Evolutionary conservation across 2,113 vertebrate genomes (phyloP), one percentile per base, ranked within the genome.

Genomic region (Suncus etruscus): DNA sequence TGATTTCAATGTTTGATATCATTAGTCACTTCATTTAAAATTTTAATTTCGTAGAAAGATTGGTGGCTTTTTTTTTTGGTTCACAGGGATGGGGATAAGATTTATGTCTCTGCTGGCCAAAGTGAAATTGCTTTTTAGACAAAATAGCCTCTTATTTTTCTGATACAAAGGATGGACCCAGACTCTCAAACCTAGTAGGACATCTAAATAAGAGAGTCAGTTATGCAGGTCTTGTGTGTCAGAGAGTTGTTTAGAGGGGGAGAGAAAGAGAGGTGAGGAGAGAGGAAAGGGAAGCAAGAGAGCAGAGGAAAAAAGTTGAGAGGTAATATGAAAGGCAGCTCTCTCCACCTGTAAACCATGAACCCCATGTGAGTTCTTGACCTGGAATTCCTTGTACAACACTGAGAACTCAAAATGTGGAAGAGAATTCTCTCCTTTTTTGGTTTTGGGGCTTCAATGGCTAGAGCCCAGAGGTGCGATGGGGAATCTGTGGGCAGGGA

Each of bases 111-210:
- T 72, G 76, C 31, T 25, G 63, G 61, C 25, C 63, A 87, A 91
- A 58, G 90, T 85, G 65, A 75, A 87, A 82, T 95, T 20, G 83
- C 87, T 81, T 94, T 84, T 63, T 89, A 89, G 74, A 24, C 18
- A 22, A 78, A 45, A 74, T 80, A 76, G 79, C 29, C 32, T 91
- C 86, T 88, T 68, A 25, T 61, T 61, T 18, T 61, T 22, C 58
- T 61, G 18, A 20, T 61, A 20, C 18, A 61, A 61, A 61, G 58
- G 15, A 61, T 61, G 58, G 58, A 22, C 58, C 58, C 18, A 61
- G 58, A 16, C 16, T 61, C 58, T 61, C 58, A 61, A 7, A 20
- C 15, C 58, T 61, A 20, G 58, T 22, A 61, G 58, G 18, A 61
- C 18, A 61, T 20, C 58, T 24, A 63, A 89, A 79, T 87, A 25